phyloP scores from a whole-genome alignment of 2,797 vertebrate species.

The Peromyscus nudipes region DNA sequence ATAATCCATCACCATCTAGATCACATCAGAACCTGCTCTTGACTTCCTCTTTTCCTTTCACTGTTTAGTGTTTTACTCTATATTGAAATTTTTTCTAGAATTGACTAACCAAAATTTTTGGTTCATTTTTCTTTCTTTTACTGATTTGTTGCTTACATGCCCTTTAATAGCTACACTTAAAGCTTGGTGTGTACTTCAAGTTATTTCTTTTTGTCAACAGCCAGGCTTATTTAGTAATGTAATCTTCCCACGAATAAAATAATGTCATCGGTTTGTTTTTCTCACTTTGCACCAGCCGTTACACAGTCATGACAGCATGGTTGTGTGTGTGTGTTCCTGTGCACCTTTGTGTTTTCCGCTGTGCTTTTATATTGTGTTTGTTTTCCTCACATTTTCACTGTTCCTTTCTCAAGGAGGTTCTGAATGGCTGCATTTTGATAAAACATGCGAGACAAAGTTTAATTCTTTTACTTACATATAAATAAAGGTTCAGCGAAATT shows the following conservation, averaged over 20 bases:
- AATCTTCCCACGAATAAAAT: background rate
- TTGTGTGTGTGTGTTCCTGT: background rate
- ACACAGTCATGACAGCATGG: background rate
- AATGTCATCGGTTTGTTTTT: background rate
- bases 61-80: background rate
- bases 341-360: background rate
- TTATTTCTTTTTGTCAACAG: background rate
- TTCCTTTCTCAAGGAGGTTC: background rate
- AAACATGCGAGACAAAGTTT: background rate
- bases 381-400: background rate
- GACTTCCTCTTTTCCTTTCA: background rate
- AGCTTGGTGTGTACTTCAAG: background rate
- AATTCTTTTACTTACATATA: background rate
- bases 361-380: background rate
- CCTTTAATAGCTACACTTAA: background rate
- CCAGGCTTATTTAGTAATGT: background rate
- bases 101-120: background rate
- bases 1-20: background rate
- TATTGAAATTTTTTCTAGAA: background rate
- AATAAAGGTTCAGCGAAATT: background rate
- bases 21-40: background rate
- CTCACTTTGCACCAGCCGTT: background rate
- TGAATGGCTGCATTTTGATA: background rate
- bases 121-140: background rate
- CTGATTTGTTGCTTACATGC: background rate